Evolutionary conservation across 2,113 vertebrate genomes (phyloP).

Genomic region (Syngnathus typhle): DNA sequence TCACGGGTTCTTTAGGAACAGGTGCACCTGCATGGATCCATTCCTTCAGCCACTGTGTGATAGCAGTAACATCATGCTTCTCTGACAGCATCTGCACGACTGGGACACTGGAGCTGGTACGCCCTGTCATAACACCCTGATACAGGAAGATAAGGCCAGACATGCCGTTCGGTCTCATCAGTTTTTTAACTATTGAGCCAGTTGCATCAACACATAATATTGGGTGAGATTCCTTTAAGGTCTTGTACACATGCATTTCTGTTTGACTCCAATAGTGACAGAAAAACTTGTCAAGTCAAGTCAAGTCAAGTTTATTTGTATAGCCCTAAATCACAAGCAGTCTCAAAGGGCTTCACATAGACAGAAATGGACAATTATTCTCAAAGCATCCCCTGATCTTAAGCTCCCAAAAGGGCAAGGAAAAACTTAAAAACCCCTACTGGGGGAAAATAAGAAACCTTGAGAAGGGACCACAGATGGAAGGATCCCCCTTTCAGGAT

Average conservation of each 20-base stretch:
- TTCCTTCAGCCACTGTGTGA: not conserved
- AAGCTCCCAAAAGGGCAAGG: no score
- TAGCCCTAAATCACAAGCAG: no score
- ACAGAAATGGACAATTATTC: no score
- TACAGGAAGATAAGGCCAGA: not conserved
- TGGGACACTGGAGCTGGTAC: not conserved
- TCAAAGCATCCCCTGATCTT: no score
- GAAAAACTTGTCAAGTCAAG: not conserved
- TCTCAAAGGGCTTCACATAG: no score
- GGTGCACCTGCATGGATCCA: not conserved
- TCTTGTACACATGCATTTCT: not conserved
- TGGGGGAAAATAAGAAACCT: no score
- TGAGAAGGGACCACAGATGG: no score
- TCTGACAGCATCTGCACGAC: constrained; percentile 3
- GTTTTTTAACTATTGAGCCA: not conserved
- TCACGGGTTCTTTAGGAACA: not conserved
- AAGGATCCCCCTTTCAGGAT: no score
- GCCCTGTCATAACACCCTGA: not conserved
- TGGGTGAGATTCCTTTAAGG: not conserved
- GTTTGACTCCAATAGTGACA: not conserved
- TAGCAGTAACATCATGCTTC: not conserved
- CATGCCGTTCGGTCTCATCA: not conserved
- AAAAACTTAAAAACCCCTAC: no score
- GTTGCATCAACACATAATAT: not conserved
- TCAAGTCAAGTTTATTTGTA: no score